Evolutionary conservation across 1,140 invertebrate genomes (phyloP).

Genomic region (Meloidogyne hapla): DNA sequence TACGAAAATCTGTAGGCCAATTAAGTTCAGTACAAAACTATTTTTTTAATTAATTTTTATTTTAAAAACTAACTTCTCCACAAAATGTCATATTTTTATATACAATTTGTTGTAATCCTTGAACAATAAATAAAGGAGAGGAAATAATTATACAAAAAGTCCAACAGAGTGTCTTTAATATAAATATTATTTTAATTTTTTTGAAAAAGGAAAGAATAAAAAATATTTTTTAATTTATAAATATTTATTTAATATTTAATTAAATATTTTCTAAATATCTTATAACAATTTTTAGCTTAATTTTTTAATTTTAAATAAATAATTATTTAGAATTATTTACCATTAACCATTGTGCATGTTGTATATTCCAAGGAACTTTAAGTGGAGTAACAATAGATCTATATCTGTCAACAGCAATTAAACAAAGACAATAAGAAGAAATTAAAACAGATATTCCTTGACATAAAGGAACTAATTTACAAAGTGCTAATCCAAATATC

Average conservation of each 20-base stretch:
- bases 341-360: constrained; percentile 56
- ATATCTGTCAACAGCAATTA: constrained; percentile 62
- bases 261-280: too few relatives aligned
- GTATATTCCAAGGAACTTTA: constrained; percentile 59
- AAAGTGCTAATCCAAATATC: constrained; percentile 50
- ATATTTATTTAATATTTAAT: too few relatives aligned
- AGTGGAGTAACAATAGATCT: constrained; percentile 61
- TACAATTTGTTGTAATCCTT: constrained; percentile 53
- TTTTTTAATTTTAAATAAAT: too few relatives aligned
- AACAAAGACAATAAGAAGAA: constrained; percentile 61
- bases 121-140: constrained; percentile 58
- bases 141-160: constrained; percentile 51
- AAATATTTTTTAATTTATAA: neutral
- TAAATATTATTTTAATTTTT: neutral
- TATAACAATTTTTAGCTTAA: too few relatives aligned
- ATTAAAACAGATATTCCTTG: constrained; percentile 63
- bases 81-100: constrained; percentile 57
- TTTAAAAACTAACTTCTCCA: constrained; percentile 48
- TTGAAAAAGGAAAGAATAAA: neutral
- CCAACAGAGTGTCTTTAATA: constrained; percentile 43
- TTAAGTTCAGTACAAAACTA: constrained; percentile 63
- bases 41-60: constrained; percentile 23
- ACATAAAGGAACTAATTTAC: constrained; percentile 60
- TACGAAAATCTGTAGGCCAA: constrained; percentile 48
- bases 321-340: neutral